Evolutionary conservation across 2,113 vertebrate genomes (phyloP), one percentile per base, ranked within the genome.

Genomic region (Chrysemys picta): DNA sequence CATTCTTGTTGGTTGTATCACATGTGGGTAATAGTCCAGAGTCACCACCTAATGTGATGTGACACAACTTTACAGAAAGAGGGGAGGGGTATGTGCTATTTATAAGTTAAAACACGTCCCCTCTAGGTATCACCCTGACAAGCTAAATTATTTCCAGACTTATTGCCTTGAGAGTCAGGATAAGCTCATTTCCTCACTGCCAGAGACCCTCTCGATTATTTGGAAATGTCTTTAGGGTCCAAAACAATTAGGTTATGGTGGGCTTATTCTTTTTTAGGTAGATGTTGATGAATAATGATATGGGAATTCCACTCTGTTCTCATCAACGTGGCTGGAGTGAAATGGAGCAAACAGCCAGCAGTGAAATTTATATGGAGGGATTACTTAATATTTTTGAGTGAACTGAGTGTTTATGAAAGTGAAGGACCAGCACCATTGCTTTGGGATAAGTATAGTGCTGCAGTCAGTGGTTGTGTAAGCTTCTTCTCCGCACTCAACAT

Each of bases 1-100:
- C 3, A 2, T 31, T 78, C 31, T 57, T 47, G 13, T 47, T 54
- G 21, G 50, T 5, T 54, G 14, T 22, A 42, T 10, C 1, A 0
- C 62, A 47, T n/a, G 14, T 3, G 5, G 31, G 6, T 2, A 54
- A 31, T 17, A 88, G 5, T 57, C 31, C 0, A 2, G 0, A 16
- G 21, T 5, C 38, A 78, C 24, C 8, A 0, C 4, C 80, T 81
- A 81, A 52, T 81, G 42, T 0, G 38, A 24, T 1, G 1, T 5
- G 29, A 25, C 29, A 90, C 3, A 2, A 6, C 45, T 87, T 54
- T 10, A 1, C 1, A 12, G 47, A 0, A 24, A 42, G 72, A 50
- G 35, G 35, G 50, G 35, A 24, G 12, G n/a, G 24, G n/a, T 24
- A 14, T 21, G 52, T 14, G n/a, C 80, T 82, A 54, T 83, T 83